phyloP scores from a whole-genome alignment of 1,140 invertebrate genomes.

The Tribolium castaneum region DNA sequence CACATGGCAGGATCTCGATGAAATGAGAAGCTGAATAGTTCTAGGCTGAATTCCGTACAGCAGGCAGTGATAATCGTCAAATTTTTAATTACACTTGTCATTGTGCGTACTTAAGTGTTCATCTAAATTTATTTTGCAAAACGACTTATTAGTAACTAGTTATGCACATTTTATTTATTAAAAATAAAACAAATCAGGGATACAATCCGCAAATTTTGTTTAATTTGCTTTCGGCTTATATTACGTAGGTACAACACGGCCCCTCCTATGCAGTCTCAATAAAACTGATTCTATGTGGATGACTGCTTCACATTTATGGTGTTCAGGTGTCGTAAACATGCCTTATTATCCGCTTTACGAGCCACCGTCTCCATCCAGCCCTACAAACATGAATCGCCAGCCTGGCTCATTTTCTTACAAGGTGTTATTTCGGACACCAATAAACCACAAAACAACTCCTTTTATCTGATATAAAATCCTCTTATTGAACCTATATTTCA shows the following conservation, averaged over 20 bases:
- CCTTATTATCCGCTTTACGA: slow-evolving; percentile 60
- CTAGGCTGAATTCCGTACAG: too few relatives aligned
- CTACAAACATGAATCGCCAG: slow-evolving; percentile 23
- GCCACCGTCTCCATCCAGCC: slow-evolving; percentile 32
- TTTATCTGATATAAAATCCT: slow-evolving; percentile 49
- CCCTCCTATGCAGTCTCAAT: slow-evolving; percentile 44
- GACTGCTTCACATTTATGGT: slow-evolving; percentile 51
- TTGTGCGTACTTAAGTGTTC: too few relatives aligned
- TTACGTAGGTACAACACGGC: neutral
- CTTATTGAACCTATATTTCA: slow-evolving; percentile 32
- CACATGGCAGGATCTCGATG: too few relatives aligned
- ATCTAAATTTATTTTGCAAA: too few relatives aligned
- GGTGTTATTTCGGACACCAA: slow-evolving; percentile 51
- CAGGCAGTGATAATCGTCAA: too few relatives aligned
- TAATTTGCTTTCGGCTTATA: slow-evolving; percentile 26
- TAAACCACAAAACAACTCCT: slow-evolving; percentile 47
- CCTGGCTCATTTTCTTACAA: slow-evolving; percentile 50
- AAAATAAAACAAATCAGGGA: too few relatives aligned
- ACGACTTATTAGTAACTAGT: too few relatives aligned
- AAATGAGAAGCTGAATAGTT: too few relatives aligned
- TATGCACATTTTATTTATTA: too few relatives aligned
- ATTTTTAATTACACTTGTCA: too few relatives aligned
- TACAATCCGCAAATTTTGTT: slow-evolving; percentile 4
- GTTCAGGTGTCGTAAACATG: slow-evolving; percentile 60
- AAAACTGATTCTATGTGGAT: slow-evolving; percentile 55